These are phyloP conservation scores for Antigone vipio DNA, from an alignment of 2,113 vertebrate genomes.

Conservation along the genomic window DNA sequence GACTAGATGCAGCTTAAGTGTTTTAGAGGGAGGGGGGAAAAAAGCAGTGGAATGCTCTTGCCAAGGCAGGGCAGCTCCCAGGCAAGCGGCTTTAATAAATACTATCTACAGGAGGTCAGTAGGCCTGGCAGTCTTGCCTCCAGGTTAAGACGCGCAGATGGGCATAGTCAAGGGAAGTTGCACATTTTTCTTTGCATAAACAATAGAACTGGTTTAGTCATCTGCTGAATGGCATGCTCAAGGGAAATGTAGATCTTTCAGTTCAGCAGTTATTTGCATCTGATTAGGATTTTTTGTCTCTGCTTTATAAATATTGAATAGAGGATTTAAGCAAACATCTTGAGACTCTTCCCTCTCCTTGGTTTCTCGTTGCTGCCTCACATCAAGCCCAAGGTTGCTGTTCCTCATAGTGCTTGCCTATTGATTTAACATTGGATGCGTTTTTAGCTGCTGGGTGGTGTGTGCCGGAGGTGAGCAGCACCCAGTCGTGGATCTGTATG, in stretches of 20 bases:
- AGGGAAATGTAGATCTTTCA: neutral
- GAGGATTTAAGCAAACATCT: neutral
- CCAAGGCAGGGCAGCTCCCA: neutral
- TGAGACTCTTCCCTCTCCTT: neutral
- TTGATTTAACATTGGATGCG: neutral
- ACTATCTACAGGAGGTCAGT: neutral
- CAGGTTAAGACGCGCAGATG: neutral
- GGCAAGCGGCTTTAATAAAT: neutral
- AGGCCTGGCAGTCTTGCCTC: neutral
- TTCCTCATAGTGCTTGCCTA: neutral
- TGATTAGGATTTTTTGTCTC: neutral
- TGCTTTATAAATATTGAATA: neutral
- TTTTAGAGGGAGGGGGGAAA: accelerated
- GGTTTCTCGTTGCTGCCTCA: neutral
- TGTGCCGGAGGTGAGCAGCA: neutral
- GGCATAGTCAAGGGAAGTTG: neutral
- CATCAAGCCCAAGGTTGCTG: neutral
- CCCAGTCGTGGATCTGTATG: neutral
- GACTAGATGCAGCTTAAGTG: neutral
- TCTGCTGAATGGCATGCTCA: neutral
- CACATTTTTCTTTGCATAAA: neutral
- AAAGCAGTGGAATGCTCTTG: neutral
- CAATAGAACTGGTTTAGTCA: neutral
- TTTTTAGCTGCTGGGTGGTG: neutral
- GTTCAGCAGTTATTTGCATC: neutral